These are phyloP conservation scores for Anolis sagrei DNA, from an alignment of 2,113 vertebrate species.

Conservation along the genomic window DNA sequence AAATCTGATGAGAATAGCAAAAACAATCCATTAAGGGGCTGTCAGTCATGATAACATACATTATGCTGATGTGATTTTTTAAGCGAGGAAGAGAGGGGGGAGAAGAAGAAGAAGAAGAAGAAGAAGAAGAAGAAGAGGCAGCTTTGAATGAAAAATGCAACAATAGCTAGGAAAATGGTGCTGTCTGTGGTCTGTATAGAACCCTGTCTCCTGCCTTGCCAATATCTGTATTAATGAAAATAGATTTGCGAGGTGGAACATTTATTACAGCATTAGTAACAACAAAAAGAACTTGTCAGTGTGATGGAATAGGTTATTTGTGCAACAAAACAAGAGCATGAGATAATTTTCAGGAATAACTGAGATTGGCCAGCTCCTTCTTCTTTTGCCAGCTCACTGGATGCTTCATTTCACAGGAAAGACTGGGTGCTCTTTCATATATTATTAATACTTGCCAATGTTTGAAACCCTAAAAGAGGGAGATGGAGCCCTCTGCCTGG, in stretches of 20 bases:
- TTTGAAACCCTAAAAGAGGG: neutral
- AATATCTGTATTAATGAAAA: slow-evolving; percentile 73
- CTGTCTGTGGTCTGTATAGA: slow-evolving; percentile 31
- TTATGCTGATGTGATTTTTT: slow-evolving; percentile 52
- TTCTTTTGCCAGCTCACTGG: neutral
- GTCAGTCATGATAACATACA: slow-evolving; percentile 64
- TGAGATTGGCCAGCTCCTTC: neutral
- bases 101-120: neutral
- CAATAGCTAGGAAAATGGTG: slow-evolving; percentile 56
- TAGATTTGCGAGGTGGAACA: slow-evolving; percentile 69
- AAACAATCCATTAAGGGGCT: slow-evolving; percentile 63
- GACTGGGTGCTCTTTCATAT: neutral
- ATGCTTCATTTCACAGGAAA: neutral
- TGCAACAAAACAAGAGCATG: slow-evolving; percentile 65
- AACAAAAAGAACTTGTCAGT: slow-evolving; percentile 64
- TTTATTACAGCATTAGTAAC: slow-evolving; percentile 75
- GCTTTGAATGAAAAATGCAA: slow-evolving; percentile 59
- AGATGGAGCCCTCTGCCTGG: neutral
- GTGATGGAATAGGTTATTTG: slow-evolving; percentile 77
- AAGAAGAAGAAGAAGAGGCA: slow-evolving; percentile 13
- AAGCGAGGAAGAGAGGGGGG: neutral
- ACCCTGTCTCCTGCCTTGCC: slow-evolving; percentile 32
- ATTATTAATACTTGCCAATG: slow-evolving; percentile 7
- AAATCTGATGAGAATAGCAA: slow-evolving; percentile 60
- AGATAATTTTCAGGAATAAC: slow-evolving; percentile 53